Evolutionary conservation across 2,888 invertebrate genomes (phyloP).

Genomic region (Heteropelma amictum): DNA sequence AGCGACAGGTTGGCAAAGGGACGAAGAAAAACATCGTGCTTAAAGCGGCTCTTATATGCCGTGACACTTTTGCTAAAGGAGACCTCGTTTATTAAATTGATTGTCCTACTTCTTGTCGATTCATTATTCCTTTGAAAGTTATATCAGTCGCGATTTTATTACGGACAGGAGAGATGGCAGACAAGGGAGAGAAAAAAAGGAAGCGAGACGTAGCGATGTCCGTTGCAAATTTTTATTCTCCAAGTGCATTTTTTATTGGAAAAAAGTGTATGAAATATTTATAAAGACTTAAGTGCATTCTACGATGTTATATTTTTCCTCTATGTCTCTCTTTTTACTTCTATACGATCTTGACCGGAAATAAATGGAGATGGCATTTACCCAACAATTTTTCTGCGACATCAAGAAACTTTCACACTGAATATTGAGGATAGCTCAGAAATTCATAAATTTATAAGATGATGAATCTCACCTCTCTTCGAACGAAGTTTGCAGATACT

Average conservation of each 20-base stretch:
- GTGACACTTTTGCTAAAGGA: constrained; percentile 13
- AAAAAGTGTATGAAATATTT: no score
- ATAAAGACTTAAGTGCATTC: no score
- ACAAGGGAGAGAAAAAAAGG: neutral
- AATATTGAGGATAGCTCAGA: no score
- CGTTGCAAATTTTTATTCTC: constrained; percentile 9
- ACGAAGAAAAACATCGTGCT: constrained; percentile 18
- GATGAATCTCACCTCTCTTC: no score
- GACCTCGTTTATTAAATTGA: constrained; percentile 45
- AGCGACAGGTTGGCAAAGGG: constrained; percentile 10
- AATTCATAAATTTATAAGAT: no score
- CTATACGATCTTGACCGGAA: no score
- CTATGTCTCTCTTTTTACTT: no score
- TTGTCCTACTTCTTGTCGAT: constrained; percentile 51
- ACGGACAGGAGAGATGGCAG: neutral
- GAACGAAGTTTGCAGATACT: no score
- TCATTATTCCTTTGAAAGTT: constrained; percentile 42
- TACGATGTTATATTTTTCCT: no score
- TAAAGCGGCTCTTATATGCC: constrained; percentile 19
- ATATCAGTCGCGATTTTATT: constrained; percentile 19
- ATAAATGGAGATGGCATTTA: no score
- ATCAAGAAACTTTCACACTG: no score
- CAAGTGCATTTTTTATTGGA: constrained; percentile 4
- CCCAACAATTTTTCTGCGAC: no score
- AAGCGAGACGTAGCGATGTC: constrained; percentile 1